Evolutionary conservation across 2,797 vertebrate species (phyloP).

Genomic region (Cyclopterus lumpus): DNA sequence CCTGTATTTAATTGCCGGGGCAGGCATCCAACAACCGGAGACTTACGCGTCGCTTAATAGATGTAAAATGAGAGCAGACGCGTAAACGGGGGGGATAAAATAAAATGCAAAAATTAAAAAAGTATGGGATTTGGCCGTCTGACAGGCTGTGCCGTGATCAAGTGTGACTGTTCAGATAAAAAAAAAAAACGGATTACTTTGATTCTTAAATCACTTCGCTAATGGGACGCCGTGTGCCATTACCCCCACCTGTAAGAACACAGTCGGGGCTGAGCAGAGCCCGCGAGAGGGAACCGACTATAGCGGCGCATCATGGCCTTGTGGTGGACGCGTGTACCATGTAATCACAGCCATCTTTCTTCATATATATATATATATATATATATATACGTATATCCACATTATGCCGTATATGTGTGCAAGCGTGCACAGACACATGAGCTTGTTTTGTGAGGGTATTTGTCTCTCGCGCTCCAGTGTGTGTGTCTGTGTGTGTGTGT

Average conservation of each 20-base stretch:
- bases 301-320: neutral
- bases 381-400: neutral
- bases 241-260: neutral
- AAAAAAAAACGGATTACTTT: conserved; percentile 39
- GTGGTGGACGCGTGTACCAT: neutral
- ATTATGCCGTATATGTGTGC: neutral
- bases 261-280: conserved; percentile 11
- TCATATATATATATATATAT: neutral
- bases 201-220: conserved; percentile 26
- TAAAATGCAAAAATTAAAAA: conserved; percentile 40
- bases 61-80: conserved; percentile 46
- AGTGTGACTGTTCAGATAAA: conserved; percentile 13
- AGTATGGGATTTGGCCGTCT: conserved; percentile 38
- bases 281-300: conserved; percentile 3
- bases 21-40: conserved; percentile 44
- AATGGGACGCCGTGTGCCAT: conserved; percentile 12
- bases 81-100: neutral
- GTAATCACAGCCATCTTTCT: neutral
- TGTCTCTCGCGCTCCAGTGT: neutral
- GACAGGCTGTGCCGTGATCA: conserved; percentile 28
- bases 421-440: neutral
- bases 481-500: conserved; percentile 31
- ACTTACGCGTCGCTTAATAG: conserved; percentile 51
- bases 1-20: conserved; percentile 61
- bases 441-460: conserved; percentile 31